Evolutionary conservation across 2,797 vertebrate species (phyloP).

Genomic region (Natrix natrix): DNA sequence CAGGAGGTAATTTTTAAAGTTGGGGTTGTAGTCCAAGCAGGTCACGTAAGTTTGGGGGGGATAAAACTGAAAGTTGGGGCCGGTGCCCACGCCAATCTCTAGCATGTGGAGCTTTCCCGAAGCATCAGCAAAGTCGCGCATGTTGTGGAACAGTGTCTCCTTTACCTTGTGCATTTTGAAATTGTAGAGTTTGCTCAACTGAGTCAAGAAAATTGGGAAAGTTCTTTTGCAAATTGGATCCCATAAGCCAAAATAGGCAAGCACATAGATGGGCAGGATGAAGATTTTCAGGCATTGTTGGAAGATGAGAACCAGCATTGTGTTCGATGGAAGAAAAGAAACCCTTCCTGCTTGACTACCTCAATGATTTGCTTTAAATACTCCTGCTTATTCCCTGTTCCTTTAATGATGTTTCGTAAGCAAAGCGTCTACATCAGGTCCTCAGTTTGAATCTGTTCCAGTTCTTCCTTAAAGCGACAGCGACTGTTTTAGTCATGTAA

Average conservation of each 20-base stretch:
- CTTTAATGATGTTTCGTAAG: too few relatives aligned
- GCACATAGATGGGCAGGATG: constrained; percentile 52
- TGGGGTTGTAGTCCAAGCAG: too few relatives aligned
- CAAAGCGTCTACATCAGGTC: too few relatives aligned
- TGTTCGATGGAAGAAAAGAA: too few relatives aligned
- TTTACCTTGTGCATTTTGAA: constrained; percentile 45
- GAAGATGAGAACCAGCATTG: constrained; percentile 13
- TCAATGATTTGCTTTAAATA: too few relatives aligned
- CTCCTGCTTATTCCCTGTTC: too few relatives aligned
- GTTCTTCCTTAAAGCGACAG: too few relatives aligned
- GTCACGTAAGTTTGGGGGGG: constrained; percentile 5
- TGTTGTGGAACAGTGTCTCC: constrained; percentile 52
- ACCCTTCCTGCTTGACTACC: too few relatives aligned
- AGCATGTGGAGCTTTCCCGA: constrained; percentile 42
- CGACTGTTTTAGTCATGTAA: too few relatives aligned
- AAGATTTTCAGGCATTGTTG: constrained; percentile 51
- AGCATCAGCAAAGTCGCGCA: constrained; percentile 17
- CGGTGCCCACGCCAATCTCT: constrained; percentile 59
- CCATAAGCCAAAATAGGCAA: constrained; percentile 59
- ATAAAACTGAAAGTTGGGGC: constrained; percentile 67
- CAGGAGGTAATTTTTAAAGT: too few relatives aligned
- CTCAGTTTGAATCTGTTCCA: too few relatives aligned
- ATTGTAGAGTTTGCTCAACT: constrained; percentile 9
- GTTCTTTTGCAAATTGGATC: constrained; percentile 68
- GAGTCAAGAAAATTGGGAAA: constrained; percentile 63